Evolutionary conservation across 2,797 vertebrate species (phyloP).

Genomic region (Petrocephalus schoutedeni): DNA sequence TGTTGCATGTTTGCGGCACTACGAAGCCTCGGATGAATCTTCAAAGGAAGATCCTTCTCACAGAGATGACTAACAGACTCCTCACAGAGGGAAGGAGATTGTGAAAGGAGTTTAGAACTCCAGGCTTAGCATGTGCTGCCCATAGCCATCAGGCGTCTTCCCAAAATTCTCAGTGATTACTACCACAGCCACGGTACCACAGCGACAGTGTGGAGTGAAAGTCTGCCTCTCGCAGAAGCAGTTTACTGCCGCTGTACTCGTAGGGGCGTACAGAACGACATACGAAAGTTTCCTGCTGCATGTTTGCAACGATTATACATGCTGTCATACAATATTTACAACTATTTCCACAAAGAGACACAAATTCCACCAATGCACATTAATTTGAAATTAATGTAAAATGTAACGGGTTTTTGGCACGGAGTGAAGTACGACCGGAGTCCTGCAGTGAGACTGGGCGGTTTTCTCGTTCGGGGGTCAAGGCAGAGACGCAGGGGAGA

Average conservation of each 20-base stretch:
- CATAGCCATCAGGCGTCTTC: neutral
- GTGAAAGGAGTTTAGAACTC: conserved; percentile 19
- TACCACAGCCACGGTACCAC: neutral
- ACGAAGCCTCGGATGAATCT: neutral
- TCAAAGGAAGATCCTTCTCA: conserved; percentile 10
- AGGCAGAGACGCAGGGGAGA: neutral
- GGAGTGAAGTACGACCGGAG: neutral
- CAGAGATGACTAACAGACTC: conserved; percentile 19
- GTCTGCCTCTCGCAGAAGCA: neutral
- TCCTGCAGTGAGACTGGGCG: neutral
- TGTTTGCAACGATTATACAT: neutral
- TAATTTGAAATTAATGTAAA: neutral
- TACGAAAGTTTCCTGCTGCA: neutral
- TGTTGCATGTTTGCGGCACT: neutral
- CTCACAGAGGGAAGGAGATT: neutral
- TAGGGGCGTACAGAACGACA: neutral
- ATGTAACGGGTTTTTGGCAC: neutral
- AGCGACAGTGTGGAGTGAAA: neutral
- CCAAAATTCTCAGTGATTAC: neutral
- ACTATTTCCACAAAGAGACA: neutral
- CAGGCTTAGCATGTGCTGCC: conserved; percentile 18
- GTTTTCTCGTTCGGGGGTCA: neutral
- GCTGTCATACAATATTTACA: neutral
- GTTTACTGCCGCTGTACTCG: neutral
- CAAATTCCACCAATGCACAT: neutral